Conservation (phyloP, 2,113 vertebrate species). For the Leptobrachium ailaonicum region DNA sequence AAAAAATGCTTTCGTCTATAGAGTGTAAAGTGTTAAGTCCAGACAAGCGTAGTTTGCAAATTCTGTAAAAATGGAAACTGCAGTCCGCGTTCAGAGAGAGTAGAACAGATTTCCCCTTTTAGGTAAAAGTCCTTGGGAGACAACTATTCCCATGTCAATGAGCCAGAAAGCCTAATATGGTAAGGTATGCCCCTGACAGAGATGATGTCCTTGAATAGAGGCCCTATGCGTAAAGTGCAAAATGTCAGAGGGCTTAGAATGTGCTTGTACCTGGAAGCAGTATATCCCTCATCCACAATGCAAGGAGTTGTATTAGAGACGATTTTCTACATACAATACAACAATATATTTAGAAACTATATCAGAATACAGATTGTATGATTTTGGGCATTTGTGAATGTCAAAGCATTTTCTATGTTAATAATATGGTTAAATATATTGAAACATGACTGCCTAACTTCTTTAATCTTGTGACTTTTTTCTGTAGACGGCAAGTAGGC, state of each 20-base stretch:
- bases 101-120: slow-evolving; percentile 33
- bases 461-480: too few relatives aligned
- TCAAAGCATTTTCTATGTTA: too few relatives aligned
- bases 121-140: slow-evolving; percentile 34
- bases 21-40: background rate
- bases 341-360: too few relatives aligned
- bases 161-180: slow-evolving; percentile 40
- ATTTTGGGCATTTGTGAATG: too few relatives aligned
- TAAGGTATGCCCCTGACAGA: slow-evolving; percentile 39
- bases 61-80: too few relatives aligned
- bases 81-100: background rate
- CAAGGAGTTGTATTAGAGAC: too few relatives aligned
- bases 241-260: background rate
- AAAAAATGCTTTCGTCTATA: background rate
- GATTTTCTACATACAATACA: too few relatives aligned
- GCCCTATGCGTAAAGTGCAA: background rate
- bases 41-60: background rate
- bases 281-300: background rate
- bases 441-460: too few relatives aligned
- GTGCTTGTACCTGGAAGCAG: background rate
- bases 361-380: too few relatives aligned
- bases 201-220: background rate
- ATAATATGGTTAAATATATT: too few relatives aligned
- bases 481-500: too few relatives aligned
- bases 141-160: slow-evolving; percentile 11